Base-by-base conservation (phyloP, 1,140 invertebrate species). In the Arctopsyche grandis region DNA sequence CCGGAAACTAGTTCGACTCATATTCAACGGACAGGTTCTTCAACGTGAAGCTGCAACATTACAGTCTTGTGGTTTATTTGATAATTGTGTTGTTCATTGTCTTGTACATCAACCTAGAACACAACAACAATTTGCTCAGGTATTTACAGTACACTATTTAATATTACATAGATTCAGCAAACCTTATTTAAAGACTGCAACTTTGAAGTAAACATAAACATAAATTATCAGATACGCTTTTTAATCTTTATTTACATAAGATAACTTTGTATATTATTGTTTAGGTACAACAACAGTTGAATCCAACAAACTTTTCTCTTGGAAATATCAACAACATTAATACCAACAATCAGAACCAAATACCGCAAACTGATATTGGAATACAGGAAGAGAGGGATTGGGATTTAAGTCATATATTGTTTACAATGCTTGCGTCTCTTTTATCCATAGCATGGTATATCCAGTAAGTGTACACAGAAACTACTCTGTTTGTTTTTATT, bases 81-180 rank as follows among this genome's bases (percentile, higher is more conserved):
- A 97, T 85, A 94, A 95, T 84, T 96, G 94, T 85, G 95, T 97
- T 3, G 93, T 98, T 21, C 96, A 97, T 85, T 96, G 95, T 86
- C 89, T 97, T 22, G 92, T 97, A 58, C 93, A 94, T 69, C 86
- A 82, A 48, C 79, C 81, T n/a, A 73, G 77, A 79, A 80, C 79
- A 19, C 66, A 77, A n/a, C 73, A 74, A 48, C 81, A 82, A 26
- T 80, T 69, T 71, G 76, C 69, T 26, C 78, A 82, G 75, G 81
- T 82, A 69, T 63, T 24, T 52, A 4, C n/a, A 60, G 14, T 60
- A 58, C n/a, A 16, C 16, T 58, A 58, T 58, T 58, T 58, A 10
- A 16, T 16, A 58, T 9, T 9, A 58, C 16, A 58, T 58, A 9
- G n/a, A n/a, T n/a, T 46, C 7, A 46, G 44, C 5, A 46, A n/a